Conservation (phyloP, 2,797 vertebrate species). For the Clarias pachynema region DNA sequence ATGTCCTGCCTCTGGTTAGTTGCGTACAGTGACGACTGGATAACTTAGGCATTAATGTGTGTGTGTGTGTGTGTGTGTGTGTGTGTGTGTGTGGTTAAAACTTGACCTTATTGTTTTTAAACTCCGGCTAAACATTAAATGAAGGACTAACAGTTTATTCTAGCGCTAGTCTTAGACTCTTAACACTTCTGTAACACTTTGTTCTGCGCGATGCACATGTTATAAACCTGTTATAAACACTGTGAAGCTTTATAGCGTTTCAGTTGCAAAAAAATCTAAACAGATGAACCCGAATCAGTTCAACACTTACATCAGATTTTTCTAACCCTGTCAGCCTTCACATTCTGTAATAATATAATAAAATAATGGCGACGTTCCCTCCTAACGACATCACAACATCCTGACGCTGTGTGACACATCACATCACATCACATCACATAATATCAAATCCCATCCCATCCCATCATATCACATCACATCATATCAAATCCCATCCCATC, state of each 20-base stretch:
- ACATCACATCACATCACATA: not conserved
- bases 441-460: not conserved
- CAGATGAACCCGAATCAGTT: not conserved
- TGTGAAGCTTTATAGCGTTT: not conserved
- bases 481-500: no score
- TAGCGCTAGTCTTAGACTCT: not conserved
- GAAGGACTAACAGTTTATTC: not conserved
- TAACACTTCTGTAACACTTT: not conserved
- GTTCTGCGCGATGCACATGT: not conserved
- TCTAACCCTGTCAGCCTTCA: not conserved
- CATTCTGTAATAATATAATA: not conserved
- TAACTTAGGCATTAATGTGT: not conserved
- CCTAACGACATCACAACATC: not conserved
- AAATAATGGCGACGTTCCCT: not conserved
- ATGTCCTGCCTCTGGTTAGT: constrained; percentile 16
- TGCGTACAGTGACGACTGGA: not conserved
- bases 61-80: not conserved
- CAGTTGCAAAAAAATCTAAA: not conserved
- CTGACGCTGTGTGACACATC: not conserved
- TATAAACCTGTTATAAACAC: not conserved
- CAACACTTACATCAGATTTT: not conserved
- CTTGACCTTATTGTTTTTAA: not conserved
- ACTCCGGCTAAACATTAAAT: not conserved
- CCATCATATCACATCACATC: no score
- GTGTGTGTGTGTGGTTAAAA: not conserved